Base-by-base conservation (phyloP, 2,797 vertebrate species). In the Distichodus sexfasciatus region DNA sequence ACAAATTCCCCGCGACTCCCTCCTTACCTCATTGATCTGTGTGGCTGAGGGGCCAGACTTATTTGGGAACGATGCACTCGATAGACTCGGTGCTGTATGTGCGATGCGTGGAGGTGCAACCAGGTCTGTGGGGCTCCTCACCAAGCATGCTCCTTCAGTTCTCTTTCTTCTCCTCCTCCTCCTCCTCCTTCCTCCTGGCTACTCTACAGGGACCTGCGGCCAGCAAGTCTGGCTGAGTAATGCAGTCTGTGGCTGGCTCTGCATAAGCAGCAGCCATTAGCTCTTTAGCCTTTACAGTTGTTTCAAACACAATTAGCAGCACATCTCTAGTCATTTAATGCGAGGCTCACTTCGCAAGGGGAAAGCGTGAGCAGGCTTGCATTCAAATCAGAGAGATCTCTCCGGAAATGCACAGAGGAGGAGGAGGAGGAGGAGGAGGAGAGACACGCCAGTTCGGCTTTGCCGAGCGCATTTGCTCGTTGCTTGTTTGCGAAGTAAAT, bases 1-100 rank as follows among this genome's bases (percentile, higher is more conserved):
- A 69, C 67, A 81, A 79, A 74, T 64, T 50, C 73, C 58, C 43
- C 72, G 53, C 57, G 67, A 54, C 54, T 51, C 60, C 55, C 55
- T 44, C 44, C 53, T 60, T 12, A 29, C 50, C 60, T n/a, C 40
- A 75, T 78, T 78, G 66, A 75, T 72, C 54, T 60, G 64, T 64
- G 54, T 69, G 64, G 54, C 54, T 71, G 31, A 60, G 44, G 19
- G 63, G 43, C n/a, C 44, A 36, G 62, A 51, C 36, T 19, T 63
- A 50, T 74, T 72, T 71, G 41, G 66, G 48, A 47, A 44, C 50
- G 44, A 59, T 62, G 24, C 53, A 69, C 47, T 65, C 29, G 19
- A 60, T 62, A 55, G 23, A 57, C 53, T 66, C 8, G 14, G 19
- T 40, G 19, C 69, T 21, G 21, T 66, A 66, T 64, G 36, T 65